phyloP scores from a whole-genome alignment of 2,113 vertebrate genomes.

The Leuciscus idus region DNA sequence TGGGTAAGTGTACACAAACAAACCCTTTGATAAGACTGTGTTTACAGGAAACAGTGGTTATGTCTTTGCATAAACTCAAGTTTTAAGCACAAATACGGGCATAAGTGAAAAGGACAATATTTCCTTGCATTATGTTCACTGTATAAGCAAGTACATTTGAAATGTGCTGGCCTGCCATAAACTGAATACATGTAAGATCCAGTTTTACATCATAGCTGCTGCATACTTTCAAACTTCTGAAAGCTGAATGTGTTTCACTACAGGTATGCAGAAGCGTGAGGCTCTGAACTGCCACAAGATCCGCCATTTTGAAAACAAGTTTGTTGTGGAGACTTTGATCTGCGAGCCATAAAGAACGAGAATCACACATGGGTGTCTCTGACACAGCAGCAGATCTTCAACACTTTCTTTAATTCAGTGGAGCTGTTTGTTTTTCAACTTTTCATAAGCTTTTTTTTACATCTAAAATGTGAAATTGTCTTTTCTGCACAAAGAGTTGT shows the following conservation, averaged over 20 bases:
- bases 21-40: background rate
- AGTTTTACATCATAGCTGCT: background rate
- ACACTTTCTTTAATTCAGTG: background rate
- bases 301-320: conserved; percentile 88
- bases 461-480: conserved; percentile 7
- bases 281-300: conserved; percentile 84
- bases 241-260: background rate
- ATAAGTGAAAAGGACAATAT: background rate
- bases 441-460: background rate
- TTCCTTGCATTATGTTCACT: background rate
- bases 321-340: conserved; percentile 90
- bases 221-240: background rate
- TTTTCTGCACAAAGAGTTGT: background rate
- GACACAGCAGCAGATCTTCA: background rate
- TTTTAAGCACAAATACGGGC: background rate
- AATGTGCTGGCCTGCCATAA: background rate
- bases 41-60: background rate
- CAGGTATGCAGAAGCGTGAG: conserved; percentile 95
- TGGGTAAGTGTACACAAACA: conserved; percentile 71
- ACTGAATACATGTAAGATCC: no score
- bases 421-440: background rate
- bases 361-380: background rate
- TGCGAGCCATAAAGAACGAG: conserved; percentile 77
- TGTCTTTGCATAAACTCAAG: background rate
- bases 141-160: background rate